Evolutionary conservation across 2,888 invertebrate species (phyloP), one percentile per base, ranked within the genome.

Genomic region (Ferdinandea cuprea): DNA sequence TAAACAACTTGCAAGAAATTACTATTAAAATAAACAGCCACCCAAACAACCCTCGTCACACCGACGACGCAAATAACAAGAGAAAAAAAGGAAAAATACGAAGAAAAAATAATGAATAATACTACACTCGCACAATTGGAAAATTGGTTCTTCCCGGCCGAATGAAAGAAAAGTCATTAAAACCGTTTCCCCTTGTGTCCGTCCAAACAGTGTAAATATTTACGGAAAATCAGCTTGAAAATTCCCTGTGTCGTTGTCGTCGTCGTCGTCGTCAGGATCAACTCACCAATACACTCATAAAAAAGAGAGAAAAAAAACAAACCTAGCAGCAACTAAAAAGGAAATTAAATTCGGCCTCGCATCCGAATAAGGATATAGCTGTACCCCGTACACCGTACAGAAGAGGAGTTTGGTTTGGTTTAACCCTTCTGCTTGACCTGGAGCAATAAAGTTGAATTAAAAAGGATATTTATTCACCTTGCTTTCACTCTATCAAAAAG

Each of bases 141-240:
- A 71, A 81, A 81, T 81, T 66, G 76, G 42, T 61, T 61, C 77
- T 61, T 77, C 46, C 71, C 59, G 71, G 46, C 44, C 40, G 76
- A 44, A 71, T 68, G 50, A 76, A 71, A 81, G 50, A 76, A 71
- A 81, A 59, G 50, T 61, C 77, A 77, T 71, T 68, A 68, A 66
- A 81, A 71, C 58, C 25, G 52, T 40, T 63, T 58, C 54, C n/a
- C 25, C 59, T 56, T 40, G 77, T 66, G 66, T 83, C 66, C 77
- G 72, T 73, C 83, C 78, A 54, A 56, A 8, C 61, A 83, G 72
- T 40, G 77, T 52, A 77, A 83, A 83, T 83, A 83, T 83, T 83
- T 83, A 72, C 77, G 50, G 15, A 63, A 77, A 78, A 78, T 68
- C 77, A 78, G 59, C 76, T 77, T 66, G 35, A 71, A 42, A 44